Evolutionary conservation across 2,888 invertebrate species (phyloP).

Genomic region (Pantelozetes paolii): DNA sequence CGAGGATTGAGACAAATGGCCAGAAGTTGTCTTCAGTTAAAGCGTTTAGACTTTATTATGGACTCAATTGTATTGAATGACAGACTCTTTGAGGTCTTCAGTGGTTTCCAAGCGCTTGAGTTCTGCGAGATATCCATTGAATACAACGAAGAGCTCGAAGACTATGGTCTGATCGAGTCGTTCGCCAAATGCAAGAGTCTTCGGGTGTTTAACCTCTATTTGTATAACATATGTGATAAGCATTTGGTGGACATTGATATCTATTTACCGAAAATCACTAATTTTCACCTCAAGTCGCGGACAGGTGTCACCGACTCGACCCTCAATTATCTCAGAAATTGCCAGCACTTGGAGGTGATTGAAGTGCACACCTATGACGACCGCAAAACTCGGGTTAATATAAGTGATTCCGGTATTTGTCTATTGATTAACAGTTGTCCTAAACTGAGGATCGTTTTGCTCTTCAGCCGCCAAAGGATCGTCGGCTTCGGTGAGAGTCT

Average conservation of each 20-base stretch:
- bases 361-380: constrained; percentile 10
- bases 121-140: constrained; percentile 9
- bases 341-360: neutral
- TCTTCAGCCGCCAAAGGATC: neutral
- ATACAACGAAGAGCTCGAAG: neutral
- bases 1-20: neutral
- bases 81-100: neutral
- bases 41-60: constrained; percentile 3
- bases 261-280: neutral
- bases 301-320: neutral
- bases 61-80: neutral
- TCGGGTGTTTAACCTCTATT: neutral
- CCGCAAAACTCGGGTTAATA: neutral
- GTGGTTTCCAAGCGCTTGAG: neutral
- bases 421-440: neutral
- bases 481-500: neutral
- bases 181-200: neutral
- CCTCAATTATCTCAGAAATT: neutral
- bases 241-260: neutral
- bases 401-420: neutral
- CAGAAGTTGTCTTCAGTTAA: neutral
- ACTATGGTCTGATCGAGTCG: neutral
- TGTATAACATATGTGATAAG: neutral
- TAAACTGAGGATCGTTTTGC: neutral
- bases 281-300: neutral